Percentiles rank a stretch among this genome's conserved stretches.
phyloP scores from a whole-genome alignment of 37 sponge, comb jelly and placozoan genomes.

The Mnemiopsis leidyi region DNA sequence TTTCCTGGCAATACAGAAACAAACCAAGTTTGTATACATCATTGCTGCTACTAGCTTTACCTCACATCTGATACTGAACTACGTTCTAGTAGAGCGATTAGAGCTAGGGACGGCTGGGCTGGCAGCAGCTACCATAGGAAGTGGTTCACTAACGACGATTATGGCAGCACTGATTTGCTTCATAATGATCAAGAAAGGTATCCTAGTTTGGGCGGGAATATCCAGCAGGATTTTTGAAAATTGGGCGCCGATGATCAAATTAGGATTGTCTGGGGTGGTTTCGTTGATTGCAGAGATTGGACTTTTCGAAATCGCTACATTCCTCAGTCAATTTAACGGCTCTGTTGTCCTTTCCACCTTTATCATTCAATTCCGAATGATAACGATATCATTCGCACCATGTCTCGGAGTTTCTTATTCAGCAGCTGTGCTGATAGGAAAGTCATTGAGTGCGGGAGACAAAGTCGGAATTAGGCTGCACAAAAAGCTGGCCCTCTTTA shows the following conservation, averaged over 20 bases:
- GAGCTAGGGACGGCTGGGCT: neutral
- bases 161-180: neutral
- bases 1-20: conserved; percentile 1
- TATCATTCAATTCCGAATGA: neutral
- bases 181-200: neutral
- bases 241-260: conserved; percentile 20
- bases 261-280: neutral
- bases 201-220: neutral
- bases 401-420: neutral
- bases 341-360: conserved; percentile 7
- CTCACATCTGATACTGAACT: neutral
- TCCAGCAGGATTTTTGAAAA: neutral
- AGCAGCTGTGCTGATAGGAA: neutral
- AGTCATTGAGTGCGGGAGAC: neutral
- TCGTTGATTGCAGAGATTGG: conserved; percentile 1
- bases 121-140: neutral
- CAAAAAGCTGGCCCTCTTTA: neutral
- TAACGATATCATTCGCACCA: neutral
- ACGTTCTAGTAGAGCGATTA: neutral
- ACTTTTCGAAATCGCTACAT: neutral
- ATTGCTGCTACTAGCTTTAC: neutral
- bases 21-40: neutral
- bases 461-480: neutral
- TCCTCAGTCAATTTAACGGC: conserved; percentile 18
- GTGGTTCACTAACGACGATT: neutral